phyloP scores from a whole-genome alignment of 2,888 invertebrate genomes.

The Aporophyla lueneburgensis region DNA sequence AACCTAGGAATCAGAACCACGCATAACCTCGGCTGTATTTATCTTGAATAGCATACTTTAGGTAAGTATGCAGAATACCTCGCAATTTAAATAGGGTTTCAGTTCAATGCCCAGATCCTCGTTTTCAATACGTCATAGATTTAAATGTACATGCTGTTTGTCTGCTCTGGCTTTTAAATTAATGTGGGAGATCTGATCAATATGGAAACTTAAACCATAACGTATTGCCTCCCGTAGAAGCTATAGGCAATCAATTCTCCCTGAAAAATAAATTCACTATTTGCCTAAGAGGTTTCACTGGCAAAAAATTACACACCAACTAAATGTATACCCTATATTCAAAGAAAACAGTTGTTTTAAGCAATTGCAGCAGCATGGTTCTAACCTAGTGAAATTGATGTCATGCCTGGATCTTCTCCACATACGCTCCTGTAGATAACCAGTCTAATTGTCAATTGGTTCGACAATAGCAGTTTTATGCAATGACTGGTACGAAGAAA shows the following conservation, averaged over 20 bases:
- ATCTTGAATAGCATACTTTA: background rate
- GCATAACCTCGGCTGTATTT: background rate
- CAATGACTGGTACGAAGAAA: background rate
- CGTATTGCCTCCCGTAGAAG: background rate
- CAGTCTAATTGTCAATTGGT: background rate
- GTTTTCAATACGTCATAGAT: background rate
- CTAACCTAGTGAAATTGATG: background rate
- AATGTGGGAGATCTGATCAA: too few species aligned
- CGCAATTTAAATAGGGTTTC: background rate
- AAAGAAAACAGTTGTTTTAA: background rate
- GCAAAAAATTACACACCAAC: background rate
- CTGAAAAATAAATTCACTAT: background rate
- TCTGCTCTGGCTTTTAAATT: background rate
- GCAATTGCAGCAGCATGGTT: background rate
- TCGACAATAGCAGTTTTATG: background rate
- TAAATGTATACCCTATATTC: background rate
- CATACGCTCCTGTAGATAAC: background rate
- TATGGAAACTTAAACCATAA: background rate
- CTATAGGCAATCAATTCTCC: background rate
- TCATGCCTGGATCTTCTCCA: background rate
- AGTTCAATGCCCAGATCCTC: too few species aligned
- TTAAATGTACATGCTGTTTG: background rate
- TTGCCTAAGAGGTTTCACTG: background rate
- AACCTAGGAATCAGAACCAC: background rate
- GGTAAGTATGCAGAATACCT: background rate